Conservation (phyloP, 2,113 vertebrate species). For the mouse (Mus musculus) region GRCm39 chr17:12271001-12271500, state of each 20-base stretch:
- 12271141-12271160: too few relatives aligned
- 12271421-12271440: not conserved
- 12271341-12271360: not conserved
- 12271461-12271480: not conserved
- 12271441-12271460: not conserved
- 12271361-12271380: not conserved
- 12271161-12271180: not conserved
- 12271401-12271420: not conserved
- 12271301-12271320: not conserved
- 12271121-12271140: not conserved
- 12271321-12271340: not conserved
- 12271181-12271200: not conserved
- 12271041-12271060: not conserved
- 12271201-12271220: not conserved
- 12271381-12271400: not conserved
- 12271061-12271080: too few relatives aligned
- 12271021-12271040: not conserved
- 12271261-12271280: not conserved
- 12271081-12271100: not conserved
- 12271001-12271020: not conserved
- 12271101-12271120: not conserved
- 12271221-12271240: not conserved
- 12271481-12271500: not conserved
- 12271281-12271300: not conserved
- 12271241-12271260: not conserved